Evolutionary conservation across 2,888 invertebrate species (phyloP).

Genomic region (Alviniconcha strummeri): DNA sequence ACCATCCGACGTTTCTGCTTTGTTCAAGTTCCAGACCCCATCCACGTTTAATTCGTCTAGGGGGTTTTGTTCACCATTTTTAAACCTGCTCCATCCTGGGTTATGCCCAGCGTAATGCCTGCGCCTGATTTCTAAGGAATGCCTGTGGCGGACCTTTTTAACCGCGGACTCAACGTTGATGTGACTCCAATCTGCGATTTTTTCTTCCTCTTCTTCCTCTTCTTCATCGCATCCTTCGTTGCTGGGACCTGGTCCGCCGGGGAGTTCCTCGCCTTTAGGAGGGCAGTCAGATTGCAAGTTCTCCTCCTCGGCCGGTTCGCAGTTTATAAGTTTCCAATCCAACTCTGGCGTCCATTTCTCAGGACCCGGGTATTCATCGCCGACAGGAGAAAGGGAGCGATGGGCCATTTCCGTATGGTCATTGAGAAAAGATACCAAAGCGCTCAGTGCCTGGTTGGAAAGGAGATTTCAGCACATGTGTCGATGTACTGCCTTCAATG

Average conservation of each 20-base stretch:
- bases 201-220: neutral
- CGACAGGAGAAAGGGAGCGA: neutral
- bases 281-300: neutral
- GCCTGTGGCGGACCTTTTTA: neutral
- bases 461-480: neutral
- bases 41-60: neutral
- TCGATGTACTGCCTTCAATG: neutral
- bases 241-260: neutral
- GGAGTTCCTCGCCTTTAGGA: neutral
- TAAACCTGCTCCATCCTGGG: too few relatives aligned
- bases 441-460: neutral
- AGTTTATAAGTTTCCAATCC: slow-evolving; percentile 1
- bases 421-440: neutral
- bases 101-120: too few relatives aligned
- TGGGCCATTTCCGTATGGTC: slow-evolving; percentile 5
- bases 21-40: neutral
- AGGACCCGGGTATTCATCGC: neutral
- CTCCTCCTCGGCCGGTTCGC: neutral
- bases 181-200: neutral
- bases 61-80: too few relatives aligned
- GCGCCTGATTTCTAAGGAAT: too few relatives aligned
- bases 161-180: neutral
- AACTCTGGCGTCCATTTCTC: neutral
- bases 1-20: neutral
- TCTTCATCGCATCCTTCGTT: neutral